A percentile compares a stretch with the other conserved stretches of the same genome.
Conservation (phyloP, 2,113 vertebrate species). For the Carettochelys insculpta region DNA sequence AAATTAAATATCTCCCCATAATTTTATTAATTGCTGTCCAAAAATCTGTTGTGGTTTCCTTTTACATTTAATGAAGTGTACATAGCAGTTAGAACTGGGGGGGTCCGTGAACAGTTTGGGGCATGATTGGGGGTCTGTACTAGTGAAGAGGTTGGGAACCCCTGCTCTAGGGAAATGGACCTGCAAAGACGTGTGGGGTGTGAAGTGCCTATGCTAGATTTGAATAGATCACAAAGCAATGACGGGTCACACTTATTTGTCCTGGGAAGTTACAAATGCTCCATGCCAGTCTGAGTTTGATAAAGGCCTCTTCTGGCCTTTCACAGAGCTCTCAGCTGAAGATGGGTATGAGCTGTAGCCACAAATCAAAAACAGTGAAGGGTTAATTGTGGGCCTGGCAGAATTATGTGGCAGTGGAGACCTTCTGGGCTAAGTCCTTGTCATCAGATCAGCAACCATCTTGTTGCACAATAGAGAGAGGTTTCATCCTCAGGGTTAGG, state of each 20-base stretch:
- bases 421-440: background rate
- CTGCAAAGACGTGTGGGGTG: background rate
- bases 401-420: background rate
- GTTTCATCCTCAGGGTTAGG: too few relatives aligned
- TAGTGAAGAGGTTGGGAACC: too few relatives aligned
- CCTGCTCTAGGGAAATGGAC: conserved; percentile 1
- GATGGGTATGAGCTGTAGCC: background rate
- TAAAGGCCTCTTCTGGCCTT: background rate
- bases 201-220: background rate
- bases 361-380: background rate
- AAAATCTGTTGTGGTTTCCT: too few relatives aligned
- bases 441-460: background rate
- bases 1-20: too few relatives aligned
- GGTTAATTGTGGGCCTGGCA: background rate
- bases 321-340: background rate
- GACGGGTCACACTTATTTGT: background rate
- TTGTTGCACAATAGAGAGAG: too few relatives aligned
- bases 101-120: too few relatives aligned
- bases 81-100: too few relatives aligned
- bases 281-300: background rate
- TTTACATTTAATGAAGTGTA: too few relatives aligned
- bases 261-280: background rate
- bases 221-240: background rate
- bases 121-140: too few relatives aligned
- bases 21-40: too few relatives aligned